These are phyloP conservation scores for Agrochola lota DNA, from an alignment of 2,888 invertebrate species.

Conservation along the genomic window DNA sequence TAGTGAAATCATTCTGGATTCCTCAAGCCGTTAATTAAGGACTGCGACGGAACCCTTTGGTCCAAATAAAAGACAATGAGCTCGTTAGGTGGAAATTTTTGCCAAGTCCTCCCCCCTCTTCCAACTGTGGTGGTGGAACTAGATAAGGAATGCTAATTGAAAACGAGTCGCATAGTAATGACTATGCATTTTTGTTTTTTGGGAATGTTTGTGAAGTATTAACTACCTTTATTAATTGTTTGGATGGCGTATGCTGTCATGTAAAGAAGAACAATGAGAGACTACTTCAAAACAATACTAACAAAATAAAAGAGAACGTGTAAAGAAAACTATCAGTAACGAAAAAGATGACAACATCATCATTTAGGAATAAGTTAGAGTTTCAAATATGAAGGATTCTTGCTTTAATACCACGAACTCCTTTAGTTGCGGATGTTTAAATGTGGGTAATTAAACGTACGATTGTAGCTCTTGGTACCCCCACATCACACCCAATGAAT, in stretches of 20 bases:
- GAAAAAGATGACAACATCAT: not conserved
- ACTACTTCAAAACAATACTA: not conserved
- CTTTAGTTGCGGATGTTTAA: not conserved
- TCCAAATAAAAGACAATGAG: constrained; percentile 86
- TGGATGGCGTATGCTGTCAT: not conserved
- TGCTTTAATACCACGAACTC: not conserved
- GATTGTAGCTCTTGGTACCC: not conserved
- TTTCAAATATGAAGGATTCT: not conserved
- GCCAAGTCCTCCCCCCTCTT: constrained; percentile 71
- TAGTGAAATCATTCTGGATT: constrained; percentile 38
- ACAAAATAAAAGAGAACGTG: not conserved
- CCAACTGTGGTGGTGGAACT: constrained; percentile 68
- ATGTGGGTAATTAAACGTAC: not conserved
- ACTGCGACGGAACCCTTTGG: constrained; percentile 76
- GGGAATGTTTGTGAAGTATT: constrained; percentile 35
- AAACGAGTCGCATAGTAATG: constrained; percentile 73
- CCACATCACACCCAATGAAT: constrained; percentile 26
- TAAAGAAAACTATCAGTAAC: not conserved
- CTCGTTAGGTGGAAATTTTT: constrained; percentile 82
- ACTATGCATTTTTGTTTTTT: constrained; percentile 63
- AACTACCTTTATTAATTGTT: constrained; percentile 27
- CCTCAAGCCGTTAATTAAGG: constrained; percentile 53
- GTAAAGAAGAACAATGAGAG: not conserved
- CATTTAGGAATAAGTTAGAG: not conserved
- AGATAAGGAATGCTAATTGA: constrained; percentile 82